These are phyloP conservation scores for Eurystomus glaucurus DNA, from an alignment of 2,797 vertebrate species.

Conservation along the genomic window DNA sequence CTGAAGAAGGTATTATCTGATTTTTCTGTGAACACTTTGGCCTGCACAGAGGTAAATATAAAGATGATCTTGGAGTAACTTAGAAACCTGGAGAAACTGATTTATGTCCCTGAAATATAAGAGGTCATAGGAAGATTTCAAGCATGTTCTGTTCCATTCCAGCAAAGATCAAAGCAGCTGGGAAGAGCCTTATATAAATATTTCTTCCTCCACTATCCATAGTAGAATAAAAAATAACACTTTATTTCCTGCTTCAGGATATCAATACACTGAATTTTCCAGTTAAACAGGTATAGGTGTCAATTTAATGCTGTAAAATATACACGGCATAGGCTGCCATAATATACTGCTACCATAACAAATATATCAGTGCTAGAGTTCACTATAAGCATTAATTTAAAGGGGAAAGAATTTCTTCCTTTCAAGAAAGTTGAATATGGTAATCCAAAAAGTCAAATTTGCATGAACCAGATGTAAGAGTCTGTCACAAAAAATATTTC, in stretches of 20 bases:
- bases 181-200: background rate
- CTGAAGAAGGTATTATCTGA: background rate
- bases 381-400: background rate
- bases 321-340: background rate
- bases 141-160: background rate
- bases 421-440: background rate
- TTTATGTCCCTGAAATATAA: background rate
- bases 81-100: background rate
- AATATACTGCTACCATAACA: background rate
- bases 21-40: background rate
- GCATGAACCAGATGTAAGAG: background rate
- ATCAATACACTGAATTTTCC: constrained; percentile 17
- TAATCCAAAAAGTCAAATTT: background rate
- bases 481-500: background rate
- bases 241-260: background rate
- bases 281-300: background rate
- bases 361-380: background rate
- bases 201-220: background rate
- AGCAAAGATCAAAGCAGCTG: background rate
- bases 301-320: constrained; percentile 32
- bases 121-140: background rate
- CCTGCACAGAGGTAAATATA: background rate
- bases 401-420: background rate
- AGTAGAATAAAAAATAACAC: constrained; percentile 29
- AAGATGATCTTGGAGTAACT: background rate